Conservation (phyloP, 2,113 vertebrate genomes). For the Lamprotornis superbus region DNA sequence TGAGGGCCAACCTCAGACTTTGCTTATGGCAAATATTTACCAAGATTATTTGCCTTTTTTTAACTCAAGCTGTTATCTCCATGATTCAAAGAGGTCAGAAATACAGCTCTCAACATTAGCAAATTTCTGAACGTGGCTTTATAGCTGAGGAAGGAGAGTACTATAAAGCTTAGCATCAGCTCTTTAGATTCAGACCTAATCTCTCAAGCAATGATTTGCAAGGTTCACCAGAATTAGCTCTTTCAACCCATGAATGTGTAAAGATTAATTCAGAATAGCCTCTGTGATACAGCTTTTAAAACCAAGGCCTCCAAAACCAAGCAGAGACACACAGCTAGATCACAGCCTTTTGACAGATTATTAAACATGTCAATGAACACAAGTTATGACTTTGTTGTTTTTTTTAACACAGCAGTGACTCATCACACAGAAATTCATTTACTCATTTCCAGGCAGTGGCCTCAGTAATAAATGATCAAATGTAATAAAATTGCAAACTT, state of each 20-base stretch:
- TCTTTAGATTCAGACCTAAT: background rate
- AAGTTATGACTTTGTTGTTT: background rate
- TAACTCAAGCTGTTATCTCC: background rate
- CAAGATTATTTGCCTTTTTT: background rate
- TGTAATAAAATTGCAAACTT: background rate
- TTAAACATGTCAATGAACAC: background rate
- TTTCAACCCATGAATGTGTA: background rate
- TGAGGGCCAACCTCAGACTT: background rate
- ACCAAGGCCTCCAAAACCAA: background rate
- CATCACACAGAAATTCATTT: conserved; percentile 1
- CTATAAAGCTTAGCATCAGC: background rate
- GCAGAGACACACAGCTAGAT: background rate
- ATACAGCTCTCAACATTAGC: background rate
- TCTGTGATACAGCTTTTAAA: background rate
- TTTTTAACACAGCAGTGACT: conserved; percentile 6
- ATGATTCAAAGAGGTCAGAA: background rate
- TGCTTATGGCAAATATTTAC: conserved; percentile 2
- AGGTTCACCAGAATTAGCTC: background rate
- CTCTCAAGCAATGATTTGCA: background rate
- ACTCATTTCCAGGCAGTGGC: background rate
- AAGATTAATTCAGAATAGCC: background rate
- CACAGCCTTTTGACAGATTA: background rate
- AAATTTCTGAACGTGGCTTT: background rate
- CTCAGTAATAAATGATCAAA: background rate
- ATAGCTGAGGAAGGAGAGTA: background rate